A percentile compares a stretch with the other conserved stretches of the same genome.
Evolutionary conservation across 2,797 vertebrate genomes (phyloP).

Genomic region (Smutsia gigantea): DNA sequence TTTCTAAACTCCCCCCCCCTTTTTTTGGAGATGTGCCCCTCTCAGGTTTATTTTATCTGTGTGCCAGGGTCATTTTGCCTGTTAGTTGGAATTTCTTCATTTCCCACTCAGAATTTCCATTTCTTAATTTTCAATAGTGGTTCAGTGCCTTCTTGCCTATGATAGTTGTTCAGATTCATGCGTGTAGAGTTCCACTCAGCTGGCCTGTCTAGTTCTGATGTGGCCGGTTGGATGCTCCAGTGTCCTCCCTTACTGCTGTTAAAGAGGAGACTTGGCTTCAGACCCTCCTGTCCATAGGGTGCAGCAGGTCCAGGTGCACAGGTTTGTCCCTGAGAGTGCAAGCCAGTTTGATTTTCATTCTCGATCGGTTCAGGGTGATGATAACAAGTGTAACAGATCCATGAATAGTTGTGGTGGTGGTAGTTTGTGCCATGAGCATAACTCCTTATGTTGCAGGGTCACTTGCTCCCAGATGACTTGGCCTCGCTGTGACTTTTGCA

Average conservation of each 20-base stretch:
- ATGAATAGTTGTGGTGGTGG: constrained; percentile 94
- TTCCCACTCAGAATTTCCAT: neutral
- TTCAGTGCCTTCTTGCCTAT: neutral
- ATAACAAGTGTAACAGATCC: constrained; percentile 97
- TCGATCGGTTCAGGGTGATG: constrained; percentile 95
- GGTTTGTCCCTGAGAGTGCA: constrained; percentile 95
- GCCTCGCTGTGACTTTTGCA: constrained; percentile 93
- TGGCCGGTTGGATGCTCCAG: neutral
- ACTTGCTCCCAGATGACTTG: constrained; percentile 95
- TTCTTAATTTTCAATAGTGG: neutral
- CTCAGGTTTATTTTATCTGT: neutral
- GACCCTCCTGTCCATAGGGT: constrained; percentile 93
- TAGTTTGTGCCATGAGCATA: constrained; percentile 97
- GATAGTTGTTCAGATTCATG: neutral
- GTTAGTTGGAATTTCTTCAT: neutral
- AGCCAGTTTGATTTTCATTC: constrained; percentile 97
- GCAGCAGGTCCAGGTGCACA: constrained; percentile 95
- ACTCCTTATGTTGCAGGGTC: constrained; percentile 84
- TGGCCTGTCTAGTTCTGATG: neutral
- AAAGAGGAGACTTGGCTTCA: constrained; percentile 87
- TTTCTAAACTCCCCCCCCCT: neutral
- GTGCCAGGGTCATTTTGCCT: neutral
- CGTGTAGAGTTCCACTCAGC: neutral
- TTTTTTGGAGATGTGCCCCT: neutral
- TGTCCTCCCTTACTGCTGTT: neutral